Conservation (phyloP, 2,797 vertebrate genomes). For the Sylvia borin region DNA sequence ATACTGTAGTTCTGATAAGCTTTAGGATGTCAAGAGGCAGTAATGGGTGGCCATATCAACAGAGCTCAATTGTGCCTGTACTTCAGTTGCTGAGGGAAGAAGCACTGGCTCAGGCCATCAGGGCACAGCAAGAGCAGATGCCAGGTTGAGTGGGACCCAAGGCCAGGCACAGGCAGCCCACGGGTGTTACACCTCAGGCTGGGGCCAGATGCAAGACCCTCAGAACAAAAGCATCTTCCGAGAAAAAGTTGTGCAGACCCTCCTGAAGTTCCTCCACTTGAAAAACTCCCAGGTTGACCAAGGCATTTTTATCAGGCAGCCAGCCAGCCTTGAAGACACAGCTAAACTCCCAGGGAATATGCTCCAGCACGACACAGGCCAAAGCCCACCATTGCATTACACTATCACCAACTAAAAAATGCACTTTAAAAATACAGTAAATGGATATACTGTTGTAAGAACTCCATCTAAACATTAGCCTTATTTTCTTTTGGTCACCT, state of each 20-base stretch:
- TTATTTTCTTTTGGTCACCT: neutral
- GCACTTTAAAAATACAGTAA: accelerated
- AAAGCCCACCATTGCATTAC: neutral
- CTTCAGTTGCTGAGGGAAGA: neutral
- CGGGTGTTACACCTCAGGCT: neutral
- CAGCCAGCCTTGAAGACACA: neutral
- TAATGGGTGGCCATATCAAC: neutral
- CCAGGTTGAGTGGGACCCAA: neutral
- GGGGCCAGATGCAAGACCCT: neutral
- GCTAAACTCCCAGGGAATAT: neutral
- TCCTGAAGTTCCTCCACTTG: neutral
- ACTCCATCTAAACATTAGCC: neutral
- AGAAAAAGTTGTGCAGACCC: neutral
- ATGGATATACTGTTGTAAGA: neutral
- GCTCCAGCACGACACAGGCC: too few species aligned
- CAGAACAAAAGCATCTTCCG: neutral
- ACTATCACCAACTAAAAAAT: neutral
- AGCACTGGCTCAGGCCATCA: neutral
- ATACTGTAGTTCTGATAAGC: neutral
- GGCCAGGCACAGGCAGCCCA: neutral
- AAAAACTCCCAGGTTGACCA: neutral
- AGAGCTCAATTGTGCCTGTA: accelerated
- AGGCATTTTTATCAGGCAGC: neutral
- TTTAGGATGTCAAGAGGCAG: neutral
- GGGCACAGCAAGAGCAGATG: neutral